phyloP scores from a whole-genome alignment of 2,113 vertebrate species.

The Hydrolagus affinis region DNA sequence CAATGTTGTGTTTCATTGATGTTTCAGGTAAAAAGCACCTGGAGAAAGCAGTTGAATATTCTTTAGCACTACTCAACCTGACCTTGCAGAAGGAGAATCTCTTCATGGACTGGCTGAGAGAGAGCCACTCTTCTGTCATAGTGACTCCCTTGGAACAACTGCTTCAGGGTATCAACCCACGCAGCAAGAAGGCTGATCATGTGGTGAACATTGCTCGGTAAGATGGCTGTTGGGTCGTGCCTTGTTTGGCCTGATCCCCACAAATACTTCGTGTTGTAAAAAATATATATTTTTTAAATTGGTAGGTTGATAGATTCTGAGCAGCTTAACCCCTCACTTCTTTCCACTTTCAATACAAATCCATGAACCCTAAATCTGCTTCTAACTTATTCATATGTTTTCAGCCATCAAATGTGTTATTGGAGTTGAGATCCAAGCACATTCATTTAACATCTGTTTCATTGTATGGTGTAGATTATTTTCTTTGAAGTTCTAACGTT shows the following conservation, averaged over 20 bases:
- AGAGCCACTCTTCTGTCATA: constrained; percentile 84
- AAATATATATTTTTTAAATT: not conserved
- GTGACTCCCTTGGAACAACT: constrained; percentile 87
- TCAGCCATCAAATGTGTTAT: no score
- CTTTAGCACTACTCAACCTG: constrained; percentile 80
- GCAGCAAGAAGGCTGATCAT: constrained; percentile 83
- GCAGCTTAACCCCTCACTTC: not conserved
- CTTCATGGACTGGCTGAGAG: constrained; percentile 87
- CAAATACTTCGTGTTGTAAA: not conserved
- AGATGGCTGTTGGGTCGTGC: not conserved
- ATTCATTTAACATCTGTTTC: not conserved
- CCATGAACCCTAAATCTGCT: not conserved
- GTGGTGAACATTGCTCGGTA: constrained; percentile 91
- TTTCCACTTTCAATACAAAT: not conserved
- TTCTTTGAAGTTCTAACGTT: not conserved
- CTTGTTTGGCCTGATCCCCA: not conserved
- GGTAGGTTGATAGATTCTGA: not conserved
- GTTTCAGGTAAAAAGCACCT: constrained; percentile 79
- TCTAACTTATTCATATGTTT: no score
- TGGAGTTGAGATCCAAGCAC: not conserved
- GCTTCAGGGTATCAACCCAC: constrained; percentile 86
- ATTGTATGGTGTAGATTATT: not conserved
- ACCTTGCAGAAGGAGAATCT: constrained; percentile 84
- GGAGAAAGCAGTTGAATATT: constrained; percentile 83
- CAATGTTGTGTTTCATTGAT: not conserved